Base-by-base conservation (phyloP, 2,113 vertebrate genomes). In the Atrichornis clamosus region DNA sequence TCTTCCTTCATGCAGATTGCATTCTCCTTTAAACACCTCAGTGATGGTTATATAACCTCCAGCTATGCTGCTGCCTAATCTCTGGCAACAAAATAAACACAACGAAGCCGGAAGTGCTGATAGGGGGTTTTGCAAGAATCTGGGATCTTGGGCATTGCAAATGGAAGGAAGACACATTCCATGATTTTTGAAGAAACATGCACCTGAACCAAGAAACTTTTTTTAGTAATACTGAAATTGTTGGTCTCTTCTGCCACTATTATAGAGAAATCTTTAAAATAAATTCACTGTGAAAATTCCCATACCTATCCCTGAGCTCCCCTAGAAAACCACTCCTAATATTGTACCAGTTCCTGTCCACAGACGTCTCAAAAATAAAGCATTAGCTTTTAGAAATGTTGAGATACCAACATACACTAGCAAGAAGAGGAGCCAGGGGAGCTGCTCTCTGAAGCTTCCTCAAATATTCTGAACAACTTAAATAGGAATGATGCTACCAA, bases 11-110 rank as follows among this genome's bases (percentile, higher is more conserved):
- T 59, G 63, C 63, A 93, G 82, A 86, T 90, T 87, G 56, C 27
- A 44, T 86, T 90, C 47, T 86, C 47, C 85, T 92, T 46, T 90
- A 93, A 95, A 92, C 90, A 80, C 84, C 72, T 93, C 81, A 20
- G 19, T 2, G 6, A 47, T 0, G 3, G 46, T 67, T 69, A 21
- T 83, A 55, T 56, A 80, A 80, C 82, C 82, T 83, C 72, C 78
- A 87, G 70, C 70, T 58, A 85, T 92, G 69, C 73, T 83, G 42
- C 87, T 93, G 74, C 67, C 95, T 96, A 27, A 76, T 60, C 64
- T 94, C 20, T 3, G 27, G 47, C 75, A 91, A 33, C 47, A 84
- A 69, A 80, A 87, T 55, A 88, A 95, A 78, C 60, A 67, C 44
- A 72, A 37, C 0, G 0, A 87, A 96, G 58, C 62, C 65, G 79